Evolutionary conservation across 1,140 invertebrate genomes (phyloP).

Genomic region (Anastrepha obliqua): DNA sequence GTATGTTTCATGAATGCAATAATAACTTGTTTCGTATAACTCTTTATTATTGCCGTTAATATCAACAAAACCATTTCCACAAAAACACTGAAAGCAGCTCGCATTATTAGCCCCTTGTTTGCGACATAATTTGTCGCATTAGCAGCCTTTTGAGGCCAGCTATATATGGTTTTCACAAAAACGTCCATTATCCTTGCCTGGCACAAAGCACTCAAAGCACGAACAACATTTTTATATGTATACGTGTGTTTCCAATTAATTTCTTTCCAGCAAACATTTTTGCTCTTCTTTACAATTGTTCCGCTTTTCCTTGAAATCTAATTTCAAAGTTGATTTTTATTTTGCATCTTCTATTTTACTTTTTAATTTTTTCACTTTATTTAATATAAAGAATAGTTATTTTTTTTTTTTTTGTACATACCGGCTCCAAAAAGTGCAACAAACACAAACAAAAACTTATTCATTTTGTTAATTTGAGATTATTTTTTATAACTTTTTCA

Average conservation of each 20-base stretch:
- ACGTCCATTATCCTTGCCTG: constrained; percentile 21
- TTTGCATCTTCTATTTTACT: constrained; percentile 1
- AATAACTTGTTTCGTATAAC: too few relatives aligned
- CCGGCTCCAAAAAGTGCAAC: constrained; percentile 75
- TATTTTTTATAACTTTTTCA: constrained; percentile 55
- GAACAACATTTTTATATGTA: background rate
- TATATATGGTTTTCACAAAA: background rate
- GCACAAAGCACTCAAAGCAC: background rate
- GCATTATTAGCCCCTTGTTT: too few relatives aligned
- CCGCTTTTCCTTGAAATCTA: constrained; percentile 24
- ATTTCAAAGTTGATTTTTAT: background rate
- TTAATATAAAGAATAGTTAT: constrained; percentile 16
- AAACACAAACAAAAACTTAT: constrained; percentile 73
- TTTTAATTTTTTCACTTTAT: constrained; percentile 47
- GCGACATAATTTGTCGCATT: too few relatives aligned
- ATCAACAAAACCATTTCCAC: too few relatives aligned
- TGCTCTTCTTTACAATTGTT: constrained; percentile 41
- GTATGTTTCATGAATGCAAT: too few relatives aligned
- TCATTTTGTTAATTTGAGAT: constrained; percentile 68
- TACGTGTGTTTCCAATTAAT: background rate
- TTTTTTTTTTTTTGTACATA: constrained; percentile 66
- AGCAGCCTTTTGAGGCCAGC: too few relatives aligned
- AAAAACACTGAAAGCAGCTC: too few relatives aligned
- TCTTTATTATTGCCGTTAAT: too few relatives aligned
- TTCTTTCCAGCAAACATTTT: background rate